Evolutionary conservation across 2,888 invertebrate genomes (phyloP), one percentile per base, ranked within the genome.

Genomic region (Heliconius ismenius): DNA sequence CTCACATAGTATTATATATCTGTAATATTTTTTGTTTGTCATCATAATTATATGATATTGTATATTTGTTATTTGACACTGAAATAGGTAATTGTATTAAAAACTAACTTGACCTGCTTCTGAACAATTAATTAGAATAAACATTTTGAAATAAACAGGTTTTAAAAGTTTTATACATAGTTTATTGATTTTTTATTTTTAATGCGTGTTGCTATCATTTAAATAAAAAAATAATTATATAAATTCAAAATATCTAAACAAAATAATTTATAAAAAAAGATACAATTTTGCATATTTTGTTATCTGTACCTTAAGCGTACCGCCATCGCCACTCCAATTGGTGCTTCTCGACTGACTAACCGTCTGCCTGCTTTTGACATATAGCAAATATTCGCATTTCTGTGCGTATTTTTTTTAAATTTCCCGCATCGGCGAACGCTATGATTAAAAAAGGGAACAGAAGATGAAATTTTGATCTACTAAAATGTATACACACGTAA

Each of bases 301-400:
- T 43, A 49, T 39, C 67, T 68, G 67, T 76, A 73, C 73, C 11
- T 73, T 39, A n/a, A 21, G 36, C 26, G 58, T 72, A n/a, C 49
- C 62, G 21, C 73, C 73, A 70, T 70, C 62, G 21, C 73, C 73
- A 70, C 74, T 74, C 60, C 64, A 74, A 74, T 67, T 69, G 74
- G 72, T 76, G 64, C 67, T 78, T 58, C 78, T 78, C 74, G 67
- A 74, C 75, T 76, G 78, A 78, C 74, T 78, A 79, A 78, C 76
- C 60, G 77, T 74, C 77, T 76, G 76, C 64, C 79, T 81, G 79
- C 73, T 80, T 78, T 81, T 81, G 78, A 79, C 79, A 79, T 80
- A 79, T 78, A 68, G 76, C 74, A 80, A 78, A 81, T 76, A 74
- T 81, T 78, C 49, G 69, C 68, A 78, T 76, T 68, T 73, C 65